These are phyloP conservation scores for Tipula helvola DNA, from an alignment of 2,888 invertebrate genomes.

Conservation along the genomic window DNA sequence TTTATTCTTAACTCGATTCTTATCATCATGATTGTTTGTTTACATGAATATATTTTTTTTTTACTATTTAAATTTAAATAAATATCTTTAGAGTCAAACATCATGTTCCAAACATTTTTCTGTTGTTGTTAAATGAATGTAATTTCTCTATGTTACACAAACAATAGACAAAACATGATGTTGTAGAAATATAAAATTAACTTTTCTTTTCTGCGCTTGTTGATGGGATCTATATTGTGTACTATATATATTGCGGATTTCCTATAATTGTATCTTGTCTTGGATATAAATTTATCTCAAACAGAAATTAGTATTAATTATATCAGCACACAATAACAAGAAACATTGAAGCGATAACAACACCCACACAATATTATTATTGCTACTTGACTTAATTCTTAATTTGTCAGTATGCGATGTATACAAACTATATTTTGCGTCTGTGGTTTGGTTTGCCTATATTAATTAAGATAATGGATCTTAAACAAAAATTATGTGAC, in stretches of 20 bases:
- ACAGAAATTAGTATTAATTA: neutral
- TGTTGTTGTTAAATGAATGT: neutral
- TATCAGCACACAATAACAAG: neutral
- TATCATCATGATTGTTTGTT: neutral
- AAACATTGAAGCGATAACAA: neutral
- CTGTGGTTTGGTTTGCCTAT: neutral
- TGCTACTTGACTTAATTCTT: neutral
- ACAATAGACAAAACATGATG: neutral
- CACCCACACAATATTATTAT: neutral
- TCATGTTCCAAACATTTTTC: neutral
- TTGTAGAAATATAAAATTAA: neutral
- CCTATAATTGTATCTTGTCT: neutral
- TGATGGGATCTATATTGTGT: neutral
- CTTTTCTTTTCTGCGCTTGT: neutral
- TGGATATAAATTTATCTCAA: neutral
- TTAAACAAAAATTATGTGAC: neutral
- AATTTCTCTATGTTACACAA: neutral
- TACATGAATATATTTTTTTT: neutral
- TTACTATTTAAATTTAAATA: neutral
- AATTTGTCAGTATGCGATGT: neutral
- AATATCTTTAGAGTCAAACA: neutral
- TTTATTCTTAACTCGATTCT: neutral
- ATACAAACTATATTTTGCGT: neutral
- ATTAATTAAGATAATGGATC: neutral
- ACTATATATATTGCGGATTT: neutral